Conservation (phyloP, 2,888 invertebrate genomes). For the Oscheius myriophilus region DNA sequence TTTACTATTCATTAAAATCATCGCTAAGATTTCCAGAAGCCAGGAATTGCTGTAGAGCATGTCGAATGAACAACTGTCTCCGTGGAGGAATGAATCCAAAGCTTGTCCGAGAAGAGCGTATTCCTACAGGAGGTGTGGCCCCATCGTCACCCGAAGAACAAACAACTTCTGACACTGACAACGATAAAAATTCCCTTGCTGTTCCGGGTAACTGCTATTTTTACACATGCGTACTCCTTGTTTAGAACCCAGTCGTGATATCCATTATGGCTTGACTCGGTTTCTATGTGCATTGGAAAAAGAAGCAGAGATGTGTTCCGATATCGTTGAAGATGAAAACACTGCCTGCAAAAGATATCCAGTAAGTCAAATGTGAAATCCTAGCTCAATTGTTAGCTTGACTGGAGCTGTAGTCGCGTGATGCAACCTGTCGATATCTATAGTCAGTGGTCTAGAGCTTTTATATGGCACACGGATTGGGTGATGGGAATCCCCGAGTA, state of each 20-base stretch:
- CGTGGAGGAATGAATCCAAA: conserved; percentile 55
- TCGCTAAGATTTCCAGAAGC: conserved; percentile 20
- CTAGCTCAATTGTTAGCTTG: conserved; percentile 30
- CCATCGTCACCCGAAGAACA: conserved; percentile 22
- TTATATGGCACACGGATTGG: conserved; percentile 59
- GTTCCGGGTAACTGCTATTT: not conserved
- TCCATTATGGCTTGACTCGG: conserved; percentile 28
- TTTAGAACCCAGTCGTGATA: not conserved
- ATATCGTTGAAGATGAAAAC: conserved; percentile 33
- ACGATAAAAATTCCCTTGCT: not conserved
- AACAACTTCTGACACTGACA: not conserved
- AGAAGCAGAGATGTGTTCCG: conserved; percentile 49
- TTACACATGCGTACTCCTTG: not conserved
- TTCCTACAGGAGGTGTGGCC: conserved; percentile 51
- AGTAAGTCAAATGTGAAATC: conserved; percentile 24
- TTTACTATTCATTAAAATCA: not conserved
- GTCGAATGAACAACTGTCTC: conserved; percentile 15
- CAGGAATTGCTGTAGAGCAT: conserved; percentile 22
- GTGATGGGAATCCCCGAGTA: conserved; percentile 59
- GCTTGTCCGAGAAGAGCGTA: conserved; percentile 51
- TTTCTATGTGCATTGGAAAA: conserved; percentile 45
- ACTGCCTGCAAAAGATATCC: conserved; percentile 31
- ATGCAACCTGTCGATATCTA: conserved; percentile 57
- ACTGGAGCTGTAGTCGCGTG: conserved; percentile 51
- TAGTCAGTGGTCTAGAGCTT: conserved; percentile 54